Conservation (phyloP, 2,113 vertebrate genomes). For the Podiceps cristatus region DNA sequence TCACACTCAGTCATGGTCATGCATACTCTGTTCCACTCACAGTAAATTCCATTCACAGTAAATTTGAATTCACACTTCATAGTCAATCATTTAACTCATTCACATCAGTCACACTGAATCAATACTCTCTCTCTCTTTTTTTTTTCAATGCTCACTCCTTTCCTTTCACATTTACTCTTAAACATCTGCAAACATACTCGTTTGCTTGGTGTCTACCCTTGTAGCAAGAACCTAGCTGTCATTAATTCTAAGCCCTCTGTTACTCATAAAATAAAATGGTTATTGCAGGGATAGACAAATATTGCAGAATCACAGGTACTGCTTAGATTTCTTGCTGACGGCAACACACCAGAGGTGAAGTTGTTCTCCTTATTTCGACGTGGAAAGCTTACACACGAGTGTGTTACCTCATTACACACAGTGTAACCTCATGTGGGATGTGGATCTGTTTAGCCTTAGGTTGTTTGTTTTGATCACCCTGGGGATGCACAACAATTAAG, state of each 20-base stretch:
- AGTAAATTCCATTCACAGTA: conserved; percentile 59
- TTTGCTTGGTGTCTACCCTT: background rate
- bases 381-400: accelerated
- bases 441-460: background rate
- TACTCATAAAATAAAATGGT: background rate
- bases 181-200: conserved; percentile 25
- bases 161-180: conserved; percentile 43
- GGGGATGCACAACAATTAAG: background rate
- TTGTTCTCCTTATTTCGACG: background rate
- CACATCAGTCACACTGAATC: conserved; percentile 73
- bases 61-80: conserved; percentile 75
- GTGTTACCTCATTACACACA: background rate
- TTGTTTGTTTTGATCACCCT: background rate
- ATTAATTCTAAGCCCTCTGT: background rate
- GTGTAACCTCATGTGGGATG: accelerated
- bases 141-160: conserved; percentile 36
- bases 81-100: conserved; percentile 75
- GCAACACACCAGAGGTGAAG: background rate
- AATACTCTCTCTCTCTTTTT: conserved; percentile 22
- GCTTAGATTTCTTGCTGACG: background rate
- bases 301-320: background rate
- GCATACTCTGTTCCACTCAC: conserved; percentile 66
- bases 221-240: background rate
- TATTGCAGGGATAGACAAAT: background rate
- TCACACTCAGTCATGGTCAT: conserved; percentile 74